phyloP scores from a whole-genome alignment of 1,140 invertebrate species.

The Augochlora pura region DNA sequence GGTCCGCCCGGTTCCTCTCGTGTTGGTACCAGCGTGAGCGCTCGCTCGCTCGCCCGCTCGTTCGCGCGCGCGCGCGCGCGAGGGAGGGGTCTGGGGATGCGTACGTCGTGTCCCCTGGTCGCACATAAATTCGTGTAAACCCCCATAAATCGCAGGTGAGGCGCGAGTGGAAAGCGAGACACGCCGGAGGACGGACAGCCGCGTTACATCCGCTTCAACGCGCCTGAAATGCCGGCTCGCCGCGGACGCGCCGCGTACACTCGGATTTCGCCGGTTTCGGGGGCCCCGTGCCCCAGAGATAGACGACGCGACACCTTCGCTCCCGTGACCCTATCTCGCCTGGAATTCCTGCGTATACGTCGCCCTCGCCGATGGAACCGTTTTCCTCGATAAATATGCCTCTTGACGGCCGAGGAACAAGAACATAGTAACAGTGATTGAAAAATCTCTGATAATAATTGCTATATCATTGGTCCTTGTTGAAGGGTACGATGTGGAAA shows the following conservation, averaged over 20 bases:
- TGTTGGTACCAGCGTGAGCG: conserved; percentile 28
- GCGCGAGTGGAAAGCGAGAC: conserved; percentile 60
- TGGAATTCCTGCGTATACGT: neutral
- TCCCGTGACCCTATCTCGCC: neutral
- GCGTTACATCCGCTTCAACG: conserved; percentile 47
- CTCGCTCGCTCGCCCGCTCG: neutral
- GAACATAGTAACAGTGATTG: too few species aligned
- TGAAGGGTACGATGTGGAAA: too few species aligned
- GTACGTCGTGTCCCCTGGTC: conserved; percentile 45
- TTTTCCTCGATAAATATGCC: neutral
- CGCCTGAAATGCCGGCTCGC: conserved; percentile 30
- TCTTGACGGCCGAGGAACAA: neutral
- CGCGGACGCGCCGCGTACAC: neutral
- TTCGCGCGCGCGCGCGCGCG: conserved; percentile 3
- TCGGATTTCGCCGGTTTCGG: conserved; percentile 14
- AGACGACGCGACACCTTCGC: neutral
- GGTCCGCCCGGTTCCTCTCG: conserved; percentile 39
- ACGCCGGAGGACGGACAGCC: conserved; percentile 31
- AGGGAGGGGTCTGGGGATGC: conserved; percentile 39
- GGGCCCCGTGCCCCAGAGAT: neutral
- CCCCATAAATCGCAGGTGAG: conserved; percentile 62
- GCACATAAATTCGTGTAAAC: conserved; percentile 68
- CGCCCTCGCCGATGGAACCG: neutral
- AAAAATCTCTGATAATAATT: too few species aligned
- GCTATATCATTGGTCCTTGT: too few species aligned